Evolutionary conservation across 23 tunicate species (phyloP), one percentile per base, ranked within the genome.

Genomic region (Halocynthia aurantium): DNA sequence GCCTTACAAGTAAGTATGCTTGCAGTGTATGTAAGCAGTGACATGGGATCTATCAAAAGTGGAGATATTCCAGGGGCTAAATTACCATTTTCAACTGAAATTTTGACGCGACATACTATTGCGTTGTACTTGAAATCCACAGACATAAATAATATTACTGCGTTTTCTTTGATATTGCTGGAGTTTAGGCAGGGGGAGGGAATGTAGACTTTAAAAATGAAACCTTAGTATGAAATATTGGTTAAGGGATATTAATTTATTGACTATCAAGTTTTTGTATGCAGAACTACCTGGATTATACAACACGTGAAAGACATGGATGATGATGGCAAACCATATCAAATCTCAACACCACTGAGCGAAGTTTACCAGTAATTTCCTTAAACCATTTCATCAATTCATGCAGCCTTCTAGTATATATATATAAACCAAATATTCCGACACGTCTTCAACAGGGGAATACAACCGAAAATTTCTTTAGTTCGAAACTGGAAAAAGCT

Each of bases 1-100:
- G 78, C 78, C 78, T 0, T 74, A 74, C 78, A 74, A 64, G 78
- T 74, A 72, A 58, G 17, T 13, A 13, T 58, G 63, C 15, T n/a
- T 1, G n/a, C 15, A 13, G 4, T 58, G 15, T 58, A 57, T 57
- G 10, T 57, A 57, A 57, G 62, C 10, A 57, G 12, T 57, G 12
- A 57, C 10, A 57, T 57, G 11, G 62, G 62, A 57, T n/a, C n/a
- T n/a, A n/a, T n/a, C n/a, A n/a, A n/a, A n/a, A n/a, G n/a, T n/a
- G n/a, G n/a, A n/a, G n/a, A 31, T 31, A 31, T 31, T 4, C 44
- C 44, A 31, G 44, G 4, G 44, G 44, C 2, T 31, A 0, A 31
- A 31, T 31, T 31, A 31, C 44, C 44, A 31, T 31, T 31, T 31
- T 31, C 44, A 31, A 31, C 44, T 31, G 44, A 31, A 31, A 31